phyloP scores from a whole-genome alignment of 2,888 invertebrate genomes.

The Pyralis farinalis region DNA sequence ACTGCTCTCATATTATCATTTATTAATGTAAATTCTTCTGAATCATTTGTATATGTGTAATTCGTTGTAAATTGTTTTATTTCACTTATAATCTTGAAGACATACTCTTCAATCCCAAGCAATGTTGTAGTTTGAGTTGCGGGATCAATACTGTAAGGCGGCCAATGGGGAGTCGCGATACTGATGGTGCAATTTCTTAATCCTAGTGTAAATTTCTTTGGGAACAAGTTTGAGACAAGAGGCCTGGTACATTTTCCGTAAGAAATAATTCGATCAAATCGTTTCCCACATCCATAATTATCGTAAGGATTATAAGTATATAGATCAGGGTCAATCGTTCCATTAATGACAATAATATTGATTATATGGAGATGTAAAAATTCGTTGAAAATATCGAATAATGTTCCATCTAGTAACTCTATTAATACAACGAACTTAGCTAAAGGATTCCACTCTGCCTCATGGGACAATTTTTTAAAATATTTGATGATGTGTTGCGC shows the following conservation, averaged over 20 bases:
- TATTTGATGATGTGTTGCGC: constrained; percentile 14
- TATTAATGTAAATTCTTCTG: constrained; percentile 30
- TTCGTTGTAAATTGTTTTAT: constrained; percentile 39
- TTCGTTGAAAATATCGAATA: constrained; percentile 25
- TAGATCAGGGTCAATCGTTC: constrained; percentile 18
- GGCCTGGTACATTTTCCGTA: constrained; percentile 27
- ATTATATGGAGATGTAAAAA: constrained; percentile 24
- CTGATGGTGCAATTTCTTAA: constrained; percentile 31
- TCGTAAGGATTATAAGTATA: constrained; percentile 38
- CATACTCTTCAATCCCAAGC: constrained; percentile 32
- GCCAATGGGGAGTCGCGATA: constrained; percentile 25
- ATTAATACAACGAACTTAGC: constrained; percentile 25
- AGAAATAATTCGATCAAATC: constrained; percentile 27
- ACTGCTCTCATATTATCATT: constrained; percentile 29
- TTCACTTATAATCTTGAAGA: constrained; percentile 36
- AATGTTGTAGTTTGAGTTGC: not conserved
- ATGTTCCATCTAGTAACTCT: constrained; percentile 11
- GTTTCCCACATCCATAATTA: constrained; percentile 33
- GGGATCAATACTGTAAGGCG: constrained; percentile 27
- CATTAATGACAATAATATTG: constrained; percentile 25
- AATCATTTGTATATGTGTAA: constrained; percentile 26
- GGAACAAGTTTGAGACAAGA: constrained; percentile 15
- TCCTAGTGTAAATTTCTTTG: constrained; percentile 23
- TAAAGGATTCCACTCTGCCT: constrained; percentile 27
- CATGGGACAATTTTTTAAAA: constrained; percentile 18